A percentile compares a stretch with the other conserved stretches of the same genome.
These are phyloP conservation scores for Labrus mixtus DNA, from an alignment of 2,113 vertebrate species.

Conservation along the genomic window DNA sequence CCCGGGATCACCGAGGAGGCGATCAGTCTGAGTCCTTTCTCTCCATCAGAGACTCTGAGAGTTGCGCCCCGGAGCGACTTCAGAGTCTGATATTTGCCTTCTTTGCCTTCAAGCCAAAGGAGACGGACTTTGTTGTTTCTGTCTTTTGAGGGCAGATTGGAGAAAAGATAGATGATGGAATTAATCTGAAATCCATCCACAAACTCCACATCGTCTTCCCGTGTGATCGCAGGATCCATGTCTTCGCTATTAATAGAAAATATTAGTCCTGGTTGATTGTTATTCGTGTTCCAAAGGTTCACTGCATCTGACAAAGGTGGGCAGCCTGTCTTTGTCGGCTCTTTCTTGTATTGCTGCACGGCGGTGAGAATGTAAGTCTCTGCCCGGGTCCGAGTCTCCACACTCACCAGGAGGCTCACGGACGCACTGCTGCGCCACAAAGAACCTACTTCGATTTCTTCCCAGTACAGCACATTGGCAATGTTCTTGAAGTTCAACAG, in stretches of 20 bases:
- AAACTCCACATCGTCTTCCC: slow-evolving; percentile 70
- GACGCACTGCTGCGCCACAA: slow-evolving; percentile 69
- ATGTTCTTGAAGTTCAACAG: slow-evolving; percentile 80
- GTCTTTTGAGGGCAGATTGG: slow-evolving; percentile 42
- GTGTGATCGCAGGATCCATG: accelerated
- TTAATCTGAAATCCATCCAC: slow-evolving; percentile 87
- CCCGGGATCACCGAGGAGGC: slow-evolving; percentile 84
- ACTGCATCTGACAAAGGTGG: accelerated
- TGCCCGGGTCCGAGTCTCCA: accelerated
- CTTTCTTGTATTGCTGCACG: accelerated
- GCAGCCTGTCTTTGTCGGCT: accelerated
- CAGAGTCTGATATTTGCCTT: background rate
- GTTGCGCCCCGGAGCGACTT: slow-evolving; percentile 46
- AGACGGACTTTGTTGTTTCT: slow-evolving; percentile 51
- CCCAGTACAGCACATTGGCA: slow-evolving; percentile 59
- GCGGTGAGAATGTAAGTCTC: slow-evolving; percentile 80
- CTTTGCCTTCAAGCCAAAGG: slow-evolving; percentile 50
- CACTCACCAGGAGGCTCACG: slow-evolving; percentile 74
- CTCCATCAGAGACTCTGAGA: slow-evolving; percentile 27
- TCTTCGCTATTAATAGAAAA: slow-evolving; percentile 55
- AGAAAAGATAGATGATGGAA: slow-evolving; percentile 69
- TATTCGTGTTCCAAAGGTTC: slow-evolving; percentile 27
- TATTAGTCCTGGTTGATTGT: accelerated
- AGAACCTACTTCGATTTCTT: slow-evolving; percentile 77
- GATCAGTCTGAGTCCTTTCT: slow-evolving; percentile 71